Evolutionary conservation across 2,888 invertebrate species (phyloP).

Genomic region (Pachycephus smyrnensis): DNA sequence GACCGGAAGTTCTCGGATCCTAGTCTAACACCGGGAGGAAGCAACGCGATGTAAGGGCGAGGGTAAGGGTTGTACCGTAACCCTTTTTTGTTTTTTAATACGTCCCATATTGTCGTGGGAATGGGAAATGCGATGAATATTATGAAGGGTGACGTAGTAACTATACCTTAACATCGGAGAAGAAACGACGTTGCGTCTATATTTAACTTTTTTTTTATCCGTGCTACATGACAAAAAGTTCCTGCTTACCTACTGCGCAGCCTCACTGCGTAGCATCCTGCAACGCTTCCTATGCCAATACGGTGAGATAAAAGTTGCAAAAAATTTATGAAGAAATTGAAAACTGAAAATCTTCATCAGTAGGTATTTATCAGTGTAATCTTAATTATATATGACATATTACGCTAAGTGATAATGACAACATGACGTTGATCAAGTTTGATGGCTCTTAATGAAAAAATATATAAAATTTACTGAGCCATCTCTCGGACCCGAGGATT

Average conservation of each 20-base stretch:
- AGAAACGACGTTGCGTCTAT: constrained; percentile 23
- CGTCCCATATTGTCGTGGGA: constrained; percentile 57
- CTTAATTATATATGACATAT: background rate
- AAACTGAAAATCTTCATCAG: background rate
- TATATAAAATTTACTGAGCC: background rate
- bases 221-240: background rate
- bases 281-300: background rate
- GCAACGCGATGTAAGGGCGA: constrained; percentile 18
- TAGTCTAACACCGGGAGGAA: constrained; percentile 16
- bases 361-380: background rate
- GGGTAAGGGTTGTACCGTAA: constrained; percentile 35
- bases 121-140: constrained; percentile 43
- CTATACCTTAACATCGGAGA: constrained; percentile 52
- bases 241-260: background rate
- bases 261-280: background rate
- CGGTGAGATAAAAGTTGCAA: background rate
- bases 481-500: constrained; percentile 12
- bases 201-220: constrained; percentile 31
- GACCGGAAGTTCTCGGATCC: constrained; percentile 48
- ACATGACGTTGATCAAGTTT: background rate
- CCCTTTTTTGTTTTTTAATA: constrained; percentile 60
- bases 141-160: constrained; percentile 36
- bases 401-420: background rate
- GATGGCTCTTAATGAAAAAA: background rate
- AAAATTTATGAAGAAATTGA: background rate